Conservation (phyloP, 37 sponge, comb jelly and placozoan genomes). For the Amphimedon queenslandica region DNA sequence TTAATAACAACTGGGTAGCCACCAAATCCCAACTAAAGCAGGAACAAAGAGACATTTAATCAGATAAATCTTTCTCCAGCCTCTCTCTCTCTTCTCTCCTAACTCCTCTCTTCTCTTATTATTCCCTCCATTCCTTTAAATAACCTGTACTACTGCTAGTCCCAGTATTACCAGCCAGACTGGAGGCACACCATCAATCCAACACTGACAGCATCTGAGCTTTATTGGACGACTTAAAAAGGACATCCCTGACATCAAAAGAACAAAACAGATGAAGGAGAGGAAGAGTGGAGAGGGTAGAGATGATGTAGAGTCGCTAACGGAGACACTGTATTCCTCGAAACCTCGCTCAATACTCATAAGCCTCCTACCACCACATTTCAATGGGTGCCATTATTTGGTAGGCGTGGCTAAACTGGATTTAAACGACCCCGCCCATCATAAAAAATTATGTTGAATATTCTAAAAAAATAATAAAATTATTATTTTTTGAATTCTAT, state of each 20-base stretch:
- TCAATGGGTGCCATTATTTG: no score
- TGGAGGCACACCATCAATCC: conserved; percentile 44
- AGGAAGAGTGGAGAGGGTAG: neutral
- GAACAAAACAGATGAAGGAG: neutral
- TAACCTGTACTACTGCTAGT: conserved; percentile 45
- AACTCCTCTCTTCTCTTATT: neutral
- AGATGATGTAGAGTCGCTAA: neutral
- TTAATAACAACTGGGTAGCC: conserved; percentile 68
- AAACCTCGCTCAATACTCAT: no score
- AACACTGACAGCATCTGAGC: conserved; percentile 21
- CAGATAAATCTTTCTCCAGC: no score
- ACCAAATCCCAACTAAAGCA: conserved; percentile 64
- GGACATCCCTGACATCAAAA: neutral
- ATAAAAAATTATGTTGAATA: no score
- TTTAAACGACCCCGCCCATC: no score
- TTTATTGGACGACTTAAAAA: neutral
- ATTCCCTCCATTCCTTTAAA: neutral
- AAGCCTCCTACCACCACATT: no score
- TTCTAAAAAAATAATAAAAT: no score
- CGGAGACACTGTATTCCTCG: no score
- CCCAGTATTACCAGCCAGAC: conserved; percentile 45
- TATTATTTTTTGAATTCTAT: no score
- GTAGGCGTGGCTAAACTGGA: no score
- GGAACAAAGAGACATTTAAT: neutral
- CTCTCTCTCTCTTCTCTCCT: no score